Evolutionary conservation across 1,140 invertebrate species (phyloP).

Genomic region (Pseudomyrmex dendroicus): DNA sequence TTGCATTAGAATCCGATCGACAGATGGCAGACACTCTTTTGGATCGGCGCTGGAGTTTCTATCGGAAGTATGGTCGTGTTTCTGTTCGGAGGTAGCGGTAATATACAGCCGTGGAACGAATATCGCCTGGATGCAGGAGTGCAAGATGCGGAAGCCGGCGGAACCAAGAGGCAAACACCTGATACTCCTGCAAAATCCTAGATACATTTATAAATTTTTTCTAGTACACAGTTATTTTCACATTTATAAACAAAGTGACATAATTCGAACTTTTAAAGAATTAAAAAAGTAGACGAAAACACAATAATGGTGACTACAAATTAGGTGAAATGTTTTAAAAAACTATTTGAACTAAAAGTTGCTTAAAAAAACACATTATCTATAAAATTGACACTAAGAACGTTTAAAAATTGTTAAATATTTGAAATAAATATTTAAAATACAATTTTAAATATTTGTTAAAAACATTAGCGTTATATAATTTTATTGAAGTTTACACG

Average conservation of each 20-base stretch:
- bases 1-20: slow-evolving; percentile 85
- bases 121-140: neutral
- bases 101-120: slow-evolving; percentile 84
- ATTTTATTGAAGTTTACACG: slow-evolving; percentile 6
- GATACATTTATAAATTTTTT: too few relatives aligned
- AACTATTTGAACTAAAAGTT: too few relatives aligned
- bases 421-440: neutral
- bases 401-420: neutral
- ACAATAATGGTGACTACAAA: neutral
- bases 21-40: slow-evolving; percentile 88
- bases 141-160: neutral
- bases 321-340: too few relatives aligned
- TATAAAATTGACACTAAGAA: neutral
- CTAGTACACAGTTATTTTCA: too few relatives aligned
- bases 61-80: slow-evolving; percentile 85
- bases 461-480: neutral
- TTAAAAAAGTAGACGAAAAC: too few relatives aligned
- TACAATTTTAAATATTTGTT: neutral
- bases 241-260: too few relatives aligned
- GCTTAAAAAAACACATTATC: too few relatives aligned
- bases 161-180: neutral
- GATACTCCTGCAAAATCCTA: neutral
- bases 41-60: slow-evolving; percentile 86
- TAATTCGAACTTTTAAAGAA: too few relatives aligned
- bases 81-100: slow-evolving; percentile 82